Conservation (phyloP, 2,888 invertebrate genomes). For the Criorhina ranunculi region DNA sequence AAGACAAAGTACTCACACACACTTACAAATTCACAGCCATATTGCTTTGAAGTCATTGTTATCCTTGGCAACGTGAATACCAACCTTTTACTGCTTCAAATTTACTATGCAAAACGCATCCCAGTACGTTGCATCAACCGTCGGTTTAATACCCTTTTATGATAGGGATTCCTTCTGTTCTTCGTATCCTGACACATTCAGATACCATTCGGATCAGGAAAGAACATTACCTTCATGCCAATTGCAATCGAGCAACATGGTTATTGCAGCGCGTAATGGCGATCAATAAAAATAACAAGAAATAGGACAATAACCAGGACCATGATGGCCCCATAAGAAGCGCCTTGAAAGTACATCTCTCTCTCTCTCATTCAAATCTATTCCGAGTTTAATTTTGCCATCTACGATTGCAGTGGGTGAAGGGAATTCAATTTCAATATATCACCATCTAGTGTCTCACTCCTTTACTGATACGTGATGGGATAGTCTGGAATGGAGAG, state of each 20-base stretch:
- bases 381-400: conserved; percentile 11
- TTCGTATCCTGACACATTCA: neutral
- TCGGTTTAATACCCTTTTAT: conserved; percentile 40
- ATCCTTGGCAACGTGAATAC: neutral
- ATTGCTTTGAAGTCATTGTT: neutral
- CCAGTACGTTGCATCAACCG: conserved; percentile 3
- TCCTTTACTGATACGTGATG: conserved; percentile 1
- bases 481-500: neutral
- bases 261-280: neutral
- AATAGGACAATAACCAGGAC: neutral
- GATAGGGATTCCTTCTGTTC: neutral
- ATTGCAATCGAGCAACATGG: neutral
- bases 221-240: too few relatives aligned
- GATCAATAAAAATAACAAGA: conserved; percentile 6
- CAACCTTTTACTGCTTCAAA: conserved; percentile 5
- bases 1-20: neutral
- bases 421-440: conserved; percentile 28
- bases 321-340: neutral
- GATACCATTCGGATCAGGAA: neutral
- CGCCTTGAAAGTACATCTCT: neutral
- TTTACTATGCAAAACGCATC: conserved; percentile 30
- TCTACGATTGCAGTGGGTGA: neutral
- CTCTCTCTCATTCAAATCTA: conserved; percentile 1
- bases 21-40: neutral
- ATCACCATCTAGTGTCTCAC: neutral